These are phyloP conservation scores for Thamnophis elegans DNA, from an alignment of 2,797 vertebrate genomes.

Conservation along the genomic window DNA sequence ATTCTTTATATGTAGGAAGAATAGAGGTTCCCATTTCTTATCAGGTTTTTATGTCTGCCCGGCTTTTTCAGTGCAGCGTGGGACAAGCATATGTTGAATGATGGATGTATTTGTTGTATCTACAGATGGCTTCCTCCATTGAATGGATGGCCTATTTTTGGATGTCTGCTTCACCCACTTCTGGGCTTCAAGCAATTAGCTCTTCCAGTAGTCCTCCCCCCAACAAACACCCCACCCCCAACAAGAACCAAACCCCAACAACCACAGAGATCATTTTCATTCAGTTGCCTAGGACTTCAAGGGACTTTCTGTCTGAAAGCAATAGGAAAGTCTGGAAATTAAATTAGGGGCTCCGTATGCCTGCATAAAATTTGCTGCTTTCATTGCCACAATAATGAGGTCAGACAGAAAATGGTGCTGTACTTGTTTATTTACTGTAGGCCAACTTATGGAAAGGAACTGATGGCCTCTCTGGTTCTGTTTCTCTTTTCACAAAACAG, in stretches of 20 bases:
- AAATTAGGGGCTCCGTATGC: not conserved
- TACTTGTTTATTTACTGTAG: not conserved
- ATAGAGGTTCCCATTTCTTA: not conserved
- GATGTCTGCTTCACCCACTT: not conserved
- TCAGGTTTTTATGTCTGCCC: not conserved
- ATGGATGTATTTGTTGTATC: slow-evolving; percentile 26
- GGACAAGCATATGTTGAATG: slow-evolving; percentile 22
- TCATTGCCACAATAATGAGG: not conserved
- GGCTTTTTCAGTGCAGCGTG: slow-evolving; percentile 34
- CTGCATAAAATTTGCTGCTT: not conserved
- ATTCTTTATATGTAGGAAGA: slow-evolving; percentile 13
- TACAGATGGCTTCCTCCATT: slow-evolving; percentile 15
- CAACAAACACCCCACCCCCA: not conserved
- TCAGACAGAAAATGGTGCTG: not conserved
- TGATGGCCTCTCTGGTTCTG: not conserved
- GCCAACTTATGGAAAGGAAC: not conserved
- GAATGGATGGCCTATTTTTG: not conserved
- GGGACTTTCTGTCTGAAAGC: not conserved
- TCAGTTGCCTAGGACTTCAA: not conserved
- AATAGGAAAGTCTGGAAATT: not conserved
- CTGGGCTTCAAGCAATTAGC: slow-evolving; percentile 18
- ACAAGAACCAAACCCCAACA: not conserved
- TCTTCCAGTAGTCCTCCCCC: not conserved
- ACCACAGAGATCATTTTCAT: not conserved
- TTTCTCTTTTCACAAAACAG: not conserved